phyloP scores from a whole-genome alignment of 2,888 invertebrate genomes.

The Cosmorhoe ocellata region DNA sequence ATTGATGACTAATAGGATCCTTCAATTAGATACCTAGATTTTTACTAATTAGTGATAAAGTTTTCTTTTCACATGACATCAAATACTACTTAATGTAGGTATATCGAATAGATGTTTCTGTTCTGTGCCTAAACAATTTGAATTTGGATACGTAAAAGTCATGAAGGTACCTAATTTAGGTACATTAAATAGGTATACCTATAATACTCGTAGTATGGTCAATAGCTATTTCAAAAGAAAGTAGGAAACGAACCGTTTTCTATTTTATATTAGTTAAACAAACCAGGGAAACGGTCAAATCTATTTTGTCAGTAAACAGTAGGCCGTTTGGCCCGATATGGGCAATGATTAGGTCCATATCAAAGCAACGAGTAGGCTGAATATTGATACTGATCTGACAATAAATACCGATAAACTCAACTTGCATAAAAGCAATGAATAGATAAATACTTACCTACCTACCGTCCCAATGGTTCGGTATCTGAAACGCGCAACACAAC shows the following conservation, averaged over 20 bases:
- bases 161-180: no score
- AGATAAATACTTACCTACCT: no score
- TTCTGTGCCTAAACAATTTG: no score
- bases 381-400: constrained; percentile 31
- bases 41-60: no score
- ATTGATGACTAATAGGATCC: background rate
- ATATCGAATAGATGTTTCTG: no score
- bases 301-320: constrained; percentile 12
- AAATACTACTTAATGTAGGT: no score
- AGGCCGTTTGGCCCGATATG: constrained; percentile 8
- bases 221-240: background rate
- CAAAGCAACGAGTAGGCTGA: constrained; percentile 23
- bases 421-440: constrained; percentile 27
- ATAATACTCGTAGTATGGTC: no score
- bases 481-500: constrained; percentile 29
- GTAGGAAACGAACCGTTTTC: background rate
- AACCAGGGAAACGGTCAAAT: constrained; percentile 4
- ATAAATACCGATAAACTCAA: constrained; percentile 30
- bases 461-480: constrained; percentile 25
- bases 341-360: constrained; percentile 21
- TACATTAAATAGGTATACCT: no score
- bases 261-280: constrained; percentile 1
- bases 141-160: no score
- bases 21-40: background rate
- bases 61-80: no score